These are phyloP conservation scores for Aleiodes alternator DNA, from an alignment of 2,888 invertebrate species.

Conservation along the genomic window DNA sequence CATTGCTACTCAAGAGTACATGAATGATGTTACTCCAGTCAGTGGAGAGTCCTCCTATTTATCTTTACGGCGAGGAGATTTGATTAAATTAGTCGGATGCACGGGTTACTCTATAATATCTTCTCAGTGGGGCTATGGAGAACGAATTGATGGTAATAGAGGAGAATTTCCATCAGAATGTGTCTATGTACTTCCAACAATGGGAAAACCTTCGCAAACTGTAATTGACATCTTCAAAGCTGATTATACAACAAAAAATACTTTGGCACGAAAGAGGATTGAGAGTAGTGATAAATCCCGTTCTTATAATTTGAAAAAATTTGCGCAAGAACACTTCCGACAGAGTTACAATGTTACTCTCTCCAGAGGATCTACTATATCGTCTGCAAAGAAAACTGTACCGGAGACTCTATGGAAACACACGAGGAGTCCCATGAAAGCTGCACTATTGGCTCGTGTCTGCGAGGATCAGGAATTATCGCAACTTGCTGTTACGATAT, in stretches of 20 bases:
- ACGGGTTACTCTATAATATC: constrained; percentile 86
- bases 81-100: constrained; percentile 86
- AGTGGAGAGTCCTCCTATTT: constrained; percentile 79
- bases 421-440: constrained; percentile 87
- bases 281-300: constrained; percentile 79
- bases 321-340: constrained; percentile 89
- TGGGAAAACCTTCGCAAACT: constrained; percentile 82
- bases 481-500: constrained; percentile 85
- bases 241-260: constrained; percentile 56
- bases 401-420: constrained; percentile 89
- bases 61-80: constrained; percentile 84
- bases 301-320: constrained; percentile 89
- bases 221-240: constrained; percentile 71
- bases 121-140: constrained; percentile 84
- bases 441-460: constrained; percentile 88
- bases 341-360: constrained; percentile 76
- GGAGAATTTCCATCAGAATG: constrained; percentile 93
- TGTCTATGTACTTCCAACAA: constrained; percentile 90
- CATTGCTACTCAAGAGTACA: constrained; percentile 83
- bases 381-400: constrained; percentile 81
- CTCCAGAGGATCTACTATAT: constrained; percentile 81
- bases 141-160: constrained; percentile 80
- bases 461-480: constrained; percentile 83
- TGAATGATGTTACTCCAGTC: constrained; percentile 76
- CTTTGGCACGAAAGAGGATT: constrained; percentile 41